Percentiles rank a stretch among this genome's conserved stretches.
Conservation (phyloP, 2,888 invertebrate genomes). For the Dryococelus australis region DNA sequence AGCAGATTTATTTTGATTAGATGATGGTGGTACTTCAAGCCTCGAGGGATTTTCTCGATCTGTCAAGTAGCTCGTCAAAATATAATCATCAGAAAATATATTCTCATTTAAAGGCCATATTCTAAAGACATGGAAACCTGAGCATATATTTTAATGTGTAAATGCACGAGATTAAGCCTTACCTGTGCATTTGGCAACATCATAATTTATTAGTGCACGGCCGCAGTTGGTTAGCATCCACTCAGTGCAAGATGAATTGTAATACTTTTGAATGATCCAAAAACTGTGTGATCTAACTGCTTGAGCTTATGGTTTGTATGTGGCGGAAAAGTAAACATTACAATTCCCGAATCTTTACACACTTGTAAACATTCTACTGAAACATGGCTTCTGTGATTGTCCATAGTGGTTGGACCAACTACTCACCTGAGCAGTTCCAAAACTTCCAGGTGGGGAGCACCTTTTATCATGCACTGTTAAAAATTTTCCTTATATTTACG, state of each 20-base stretch:
- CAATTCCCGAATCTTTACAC: constrained; percentile 48
- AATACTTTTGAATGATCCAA: not conserved
- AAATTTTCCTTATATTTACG: no score
- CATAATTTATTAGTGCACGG: not conserved
- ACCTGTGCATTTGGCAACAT: not conserved
- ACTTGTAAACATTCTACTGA: constrained; percentile 49
- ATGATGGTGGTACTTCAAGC: not conserved
- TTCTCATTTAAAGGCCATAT: no score
- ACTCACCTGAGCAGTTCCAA: constrained; percentile 47
- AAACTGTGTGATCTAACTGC: constrained; percentile 11
- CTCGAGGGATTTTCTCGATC: constrained; percentile 25
- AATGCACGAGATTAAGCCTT: not conserved
- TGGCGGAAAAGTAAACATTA: constrained; percentile 42
- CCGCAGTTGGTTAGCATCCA: constrained; percentile 5
- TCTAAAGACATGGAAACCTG: not conserved
- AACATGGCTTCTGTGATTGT: constrained; percentile 54
- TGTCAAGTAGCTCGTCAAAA: constrained; percentile 22
- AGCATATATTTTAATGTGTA: not conserved
- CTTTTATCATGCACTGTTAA: constrained; percentile 48
- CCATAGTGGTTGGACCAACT: constrained; percentile 51
- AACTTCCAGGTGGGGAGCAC: constrained; percentile 47
- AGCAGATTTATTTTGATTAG: not conserved
- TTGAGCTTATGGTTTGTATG: constrained; percentile 13
- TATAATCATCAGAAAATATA: constrained; percentile 24
- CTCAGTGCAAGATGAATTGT: not conserved